These are phyloP conservation scores for Graptemys geographica DNA, from an alignment of 2,797 vertebrate species.

Conservation along the genomic window DNA sequence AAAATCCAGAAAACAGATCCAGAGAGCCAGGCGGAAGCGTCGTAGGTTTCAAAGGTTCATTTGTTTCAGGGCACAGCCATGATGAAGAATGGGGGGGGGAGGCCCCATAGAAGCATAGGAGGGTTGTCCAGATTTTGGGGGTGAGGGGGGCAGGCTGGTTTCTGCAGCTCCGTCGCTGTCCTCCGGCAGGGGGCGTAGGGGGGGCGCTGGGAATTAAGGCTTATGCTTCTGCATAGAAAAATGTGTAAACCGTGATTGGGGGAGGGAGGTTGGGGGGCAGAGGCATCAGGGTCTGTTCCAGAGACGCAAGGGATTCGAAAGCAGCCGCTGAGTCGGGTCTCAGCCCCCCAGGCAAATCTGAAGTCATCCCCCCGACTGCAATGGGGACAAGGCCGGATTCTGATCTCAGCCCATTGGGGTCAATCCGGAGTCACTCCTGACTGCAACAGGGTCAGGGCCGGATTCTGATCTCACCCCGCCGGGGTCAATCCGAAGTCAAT, in stretches of 20 bases:
- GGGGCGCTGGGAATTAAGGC: slow-evolving; percentile 69
- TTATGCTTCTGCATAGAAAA: slow-evolving; percentile 81
- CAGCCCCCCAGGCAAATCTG: neutral
- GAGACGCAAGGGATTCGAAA: neutral
- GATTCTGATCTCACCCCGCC: too few species aligned
- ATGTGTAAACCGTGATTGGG: slow-evolving; percentile 18
- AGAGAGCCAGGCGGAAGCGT: neutral
- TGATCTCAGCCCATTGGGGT: neutral
- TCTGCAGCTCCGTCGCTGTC: neutral
- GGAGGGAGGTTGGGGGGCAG: neutral
- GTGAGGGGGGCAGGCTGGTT: neutral
- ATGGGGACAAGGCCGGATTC: neutral
- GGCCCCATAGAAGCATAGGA: neutral
- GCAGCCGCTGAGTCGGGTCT: neutral
- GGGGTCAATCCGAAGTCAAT: too few species aligned
- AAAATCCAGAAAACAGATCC: neutral
- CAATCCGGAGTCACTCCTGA: too few species aligned
- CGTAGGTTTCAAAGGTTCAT: neutral
- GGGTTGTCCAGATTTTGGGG: neutral
- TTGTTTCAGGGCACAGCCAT: neutral
- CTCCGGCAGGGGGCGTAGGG: neutral
- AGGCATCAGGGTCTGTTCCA: neutral
- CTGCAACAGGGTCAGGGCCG: too few species aligned
- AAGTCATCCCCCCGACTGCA: neutral
- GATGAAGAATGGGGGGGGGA: neutral